These are phyloP conservation scores for Calonectris borealis DNA, from an alignment of 2,113 vertebrate genomes.

Conservation along the genomic window DNA sequence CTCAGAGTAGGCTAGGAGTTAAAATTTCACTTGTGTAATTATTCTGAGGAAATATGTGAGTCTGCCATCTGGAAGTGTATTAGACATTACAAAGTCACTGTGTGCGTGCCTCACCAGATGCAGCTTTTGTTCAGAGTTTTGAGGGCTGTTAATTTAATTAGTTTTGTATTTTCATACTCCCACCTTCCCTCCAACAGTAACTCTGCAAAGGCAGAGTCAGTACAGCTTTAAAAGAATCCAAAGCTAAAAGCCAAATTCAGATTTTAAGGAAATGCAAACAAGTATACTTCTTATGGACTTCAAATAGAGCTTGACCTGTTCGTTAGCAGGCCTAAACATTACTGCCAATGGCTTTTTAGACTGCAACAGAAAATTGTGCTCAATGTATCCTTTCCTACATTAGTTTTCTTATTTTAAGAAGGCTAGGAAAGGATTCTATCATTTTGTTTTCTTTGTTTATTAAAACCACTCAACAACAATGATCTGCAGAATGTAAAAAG, in stretches of 20 bases:
- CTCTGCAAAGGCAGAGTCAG: conserved; percentile 3
- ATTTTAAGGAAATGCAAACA: neutral
- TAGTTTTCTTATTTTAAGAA: neutral
- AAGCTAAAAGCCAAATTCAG: neutral
- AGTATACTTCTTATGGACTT: neutral
- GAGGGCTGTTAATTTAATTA: conserved; percentile 67
- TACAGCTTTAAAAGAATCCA: neutral
- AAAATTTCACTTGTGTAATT: conserved; percentile 51
- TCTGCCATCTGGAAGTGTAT: conserved; percentile 65
- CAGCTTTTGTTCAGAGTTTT: conserved; percentile 64
- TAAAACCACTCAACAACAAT: neutral
- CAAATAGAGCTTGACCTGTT: neutral
- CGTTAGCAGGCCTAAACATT: neutral
- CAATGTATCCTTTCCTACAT: neutral
- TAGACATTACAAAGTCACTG: conserved; percentile 55
- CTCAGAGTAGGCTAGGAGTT: conserved; percentile 38
- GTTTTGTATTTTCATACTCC: conserved; percentile 60
- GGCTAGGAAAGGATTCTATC: neutral
- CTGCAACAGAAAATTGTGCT: neutral
- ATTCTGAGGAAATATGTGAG: conserved; percentile 52
- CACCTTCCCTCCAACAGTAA: conserved; percentile 49
- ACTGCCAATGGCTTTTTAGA: neutral
- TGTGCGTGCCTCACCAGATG: conserved; percentile 60
- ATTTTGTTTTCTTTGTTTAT: neutral
- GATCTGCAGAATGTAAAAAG: neutral